These are phyloP conservation scores for Nixonia krombeini DNA, from an alignment of 1,140 invertebrate genomes.

Conservation along the genomic window DNA sequence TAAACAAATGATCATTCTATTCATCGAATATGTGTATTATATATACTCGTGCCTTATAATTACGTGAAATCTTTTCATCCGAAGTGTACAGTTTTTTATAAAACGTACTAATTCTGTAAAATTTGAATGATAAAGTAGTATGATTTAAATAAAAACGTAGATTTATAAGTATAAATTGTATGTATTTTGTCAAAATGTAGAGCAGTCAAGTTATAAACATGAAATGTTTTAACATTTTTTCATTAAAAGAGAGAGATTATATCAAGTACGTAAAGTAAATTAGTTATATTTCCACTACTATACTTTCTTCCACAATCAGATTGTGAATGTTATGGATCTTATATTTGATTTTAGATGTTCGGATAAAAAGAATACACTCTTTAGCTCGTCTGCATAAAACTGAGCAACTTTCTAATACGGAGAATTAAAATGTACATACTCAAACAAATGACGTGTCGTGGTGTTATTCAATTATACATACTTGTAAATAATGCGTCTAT, in stretches of 20 bases:
- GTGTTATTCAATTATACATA: neutral
- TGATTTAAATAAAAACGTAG: too few species aligned
- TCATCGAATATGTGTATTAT: neutral
- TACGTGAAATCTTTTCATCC: constrained; percentile 1
- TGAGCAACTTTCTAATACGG: constrained; percentile 1
- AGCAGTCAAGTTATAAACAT: too few species aligned
- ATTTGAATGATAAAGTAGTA: too few species aligned
- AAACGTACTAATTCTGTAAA: too few species aligned
- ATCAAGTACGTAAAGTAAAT: too few species aligned
- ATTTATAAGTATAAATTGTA: too few species aligned
- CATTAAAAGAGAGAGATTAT: too few species aligned
- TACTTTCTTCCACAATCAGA: too few species aligned
- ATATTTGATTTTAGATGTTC: neutral
- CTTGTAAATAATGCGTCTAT: neutral
- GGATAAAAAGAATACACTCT: constrained; percentile 1
- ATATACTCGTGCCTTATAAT: neutral
- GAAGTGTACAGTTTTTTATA: neutral
- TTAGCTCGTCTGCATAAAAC: constrained; percentile 2
- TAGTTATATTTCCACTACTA: too few species aligned
- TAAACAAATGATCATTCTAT: neutral
- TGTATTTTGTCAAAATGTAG: too few species aligned
- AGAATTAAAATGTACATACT: neutral
- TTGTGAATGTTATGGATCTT: too few species aligned
- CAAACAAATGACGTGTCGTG: neutral
- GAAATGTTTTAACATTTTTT: too few species aligned